phyloP scores from a whole-genome alignment of 2,888 invertebrate species.

The Helobdella robusta region DNA sequence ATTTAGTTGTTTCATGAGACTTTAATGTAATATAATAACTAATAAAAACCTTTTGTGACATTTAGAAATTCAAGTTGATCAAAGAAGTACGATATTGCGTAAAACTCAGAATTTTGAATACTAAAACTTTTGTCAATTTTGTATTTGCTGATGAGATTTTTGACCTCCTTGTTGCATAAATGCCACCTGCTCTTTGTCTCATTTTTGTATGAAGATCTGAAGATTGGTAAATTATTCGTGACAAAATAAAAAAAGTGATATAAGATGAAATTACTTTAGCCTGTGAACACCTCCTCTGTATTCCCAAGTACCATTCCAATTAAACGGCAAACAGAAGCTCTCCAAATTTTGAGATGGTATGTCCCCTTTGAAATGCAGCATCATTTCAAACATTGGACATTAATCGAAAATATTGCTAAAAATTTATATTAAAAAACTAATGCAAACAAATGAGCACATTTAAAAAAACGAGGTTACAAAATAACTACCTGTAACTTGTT shows the following conservation, averaged over 20 bases:
- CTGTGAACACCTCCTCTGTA: conserved; percentile 14
- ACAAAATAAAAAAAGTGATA: no score
- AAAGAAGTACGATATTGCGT: conserved; percentile 16
- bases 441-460: background rate
- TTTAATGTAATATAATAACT: no score
- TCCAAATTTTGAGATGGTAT: background rate
- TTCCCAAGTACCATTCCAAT: conserved; percentile 12
- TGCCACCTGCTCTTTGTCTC: no score
- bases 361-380: no score
- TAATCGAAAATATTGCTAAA: conserved; percentile 14
- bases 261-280: conserved; percentile 12
- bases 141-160: no score
- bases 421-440: background rate
- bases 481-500: conserved; percentile 18
- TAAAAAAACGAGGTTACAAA: background rate
- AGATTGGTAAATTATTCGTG: no score
- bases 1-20: no score
- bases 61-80: background rate
- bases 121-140: conserved; percentile 16
- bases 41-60: background rate
- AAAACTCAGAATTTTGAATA: background rate
- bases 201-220: no score
- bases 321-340: conserved; percentile 24
- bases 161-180: no score
- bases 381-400: background rate